Base-by-base conservation (phyloP, 30 jellyfish, hydroid and myxozoan genomes). In the Aurelia sp. region DNA sequence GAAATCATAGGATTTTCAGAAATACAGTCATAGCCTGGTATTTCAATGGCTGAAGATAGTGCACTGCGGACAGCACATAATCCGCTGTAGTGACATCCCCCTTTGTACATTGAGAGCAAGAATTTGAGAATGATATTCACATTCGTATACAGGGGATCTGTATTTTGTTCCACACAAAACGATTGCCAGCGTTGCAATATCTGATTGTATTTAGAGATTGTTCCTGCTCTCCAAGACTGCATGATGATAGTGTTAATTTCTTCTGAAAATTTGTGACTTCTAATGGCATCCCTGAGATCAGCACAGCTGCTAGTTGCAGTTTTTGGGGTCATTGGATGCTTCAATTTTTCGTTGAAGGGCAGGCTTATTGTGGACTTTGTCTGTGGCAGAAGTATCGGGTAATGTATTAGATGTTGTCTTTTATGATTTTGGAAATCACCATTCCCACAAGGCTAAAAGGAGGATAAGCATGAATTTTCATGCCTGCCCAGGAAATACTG, bases 231-330 rank as follows among this genome's bases (percentile, higher is more conserved):
- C 84, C 84, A 48, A 13, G 70, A 72, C 47, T 72, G 69, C 48
- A 72, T 8, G 48, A 72, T 74, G 16, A 74, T 74, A 3, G 52
- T 62, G 17, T 74, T 60, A 74, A 74, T 74, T 74, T 74, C 74
- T 74, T 11, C 22, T 52, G 73, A 40, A 74, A 74, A 55, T 11
- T 55, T 55, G 11, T 55, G 52, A 74, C 33, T 27, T 74, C 60
- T 22, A 31, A 74, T 20, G n/a, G 73, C 58, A 22, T 40, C 20
- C 86, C 74, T 12, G 86, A 74, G 73, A 74, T 61, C 3, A 74
- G 61, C 74, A 74, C 74, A 13, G 86, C 86, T n/a, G 74, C 86
- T 55, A 74, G 74, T 23, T 74, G 86, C 15, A 55, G 86, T n/a
- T 22, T 52, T 74, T 57, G 74, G 83, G 60, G 58, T 23, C 40